phyloP scores from a whole-genome alignment of 2,113 vertebrate genomes.

The Rhinoderma darwinii region DNA sequence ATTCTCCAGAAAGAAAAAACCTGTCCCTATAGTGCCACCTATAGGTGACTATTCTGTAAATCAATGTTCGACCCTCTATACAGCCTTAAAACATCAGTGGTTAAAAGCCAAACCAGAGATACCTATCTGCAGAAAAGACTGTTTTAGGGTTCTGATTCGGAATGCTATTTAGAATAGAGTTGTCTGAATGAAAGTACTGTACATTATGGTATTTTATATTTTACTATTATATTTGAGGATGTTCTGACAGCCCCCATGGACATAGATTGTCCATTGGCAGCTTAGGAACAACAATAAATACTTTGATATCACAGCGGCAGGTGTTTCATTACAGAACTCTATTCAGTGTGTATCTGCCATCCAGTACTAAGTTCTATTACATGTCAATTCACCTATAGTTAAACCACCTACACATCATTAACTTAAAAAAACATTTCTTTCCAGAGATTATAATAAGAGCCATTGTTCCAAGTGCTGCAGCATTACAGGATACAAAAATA shows the following conservation, averaged over 20 bases:
- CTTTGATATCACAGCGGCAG: neutral
- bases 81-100: too few species aligned
- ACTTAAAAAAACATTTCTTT: neutral
- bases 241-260: neutral
- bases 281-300: neutral
- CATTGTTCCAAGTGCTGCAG: conserved; percentile 14
- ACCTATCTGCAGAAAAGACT: too few species aligned
- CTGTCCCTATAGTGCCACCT: too few species aligned
- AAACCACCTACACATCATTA: neutral
- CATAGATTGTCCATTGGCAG: neutral
- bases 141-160: too few species aligned
- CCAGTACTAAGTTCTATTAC: neutral
- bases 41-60: too few species aligned
- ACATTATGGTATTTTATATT: too few species aligned
- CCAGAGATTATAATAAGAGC: neutral
- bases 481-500: conserved; percentile 27
- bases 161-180: too few species aligned
- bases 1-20: too few species aligned
- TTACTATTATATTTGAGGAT: neutral
- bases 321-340: neutral
- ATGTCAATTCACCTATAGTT: neutral
- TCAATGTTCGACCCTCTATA: too few species aligned
- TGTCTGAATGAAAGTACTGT: too few species aligned
- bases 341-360: neutral
- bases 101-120: too few species aligned